Conservation (phyloP, 1,140 invertebrate species). For the Heliconius hewitsoni region DNA sequence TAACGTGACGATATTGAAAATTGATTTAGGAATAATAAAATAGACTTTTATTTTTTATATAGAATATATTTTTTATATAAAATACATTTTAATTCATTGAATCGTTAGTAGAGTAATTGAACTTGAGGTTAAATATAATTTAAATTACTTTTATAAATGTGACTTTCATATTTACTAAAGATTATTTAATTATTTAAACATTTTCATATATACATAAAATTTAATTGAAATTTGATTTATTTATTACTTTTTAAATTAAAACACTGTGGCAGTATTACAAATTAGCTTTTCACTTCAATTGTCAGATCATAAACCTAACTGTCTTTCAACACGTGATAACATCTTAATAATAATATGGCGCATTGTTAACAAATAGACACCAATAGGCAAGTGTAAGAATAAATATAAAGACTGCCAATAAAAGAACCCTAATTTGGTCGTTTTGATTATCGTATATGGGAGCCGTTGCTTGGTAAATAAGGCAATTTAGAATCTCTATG, state of each 20-base stretch:
- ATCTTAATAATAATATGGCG: constrained; percentile 44
- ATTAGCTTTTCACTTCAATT: constrained; percentile 9
- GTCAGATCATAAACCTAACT: constrained; percentile 15
- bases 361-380: constrained; percentile 45
- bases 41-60: no score
- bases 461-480: not conserved
- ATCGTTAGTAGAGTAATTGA: no score
- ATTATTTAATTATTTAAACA: no score
- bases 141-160: no score
- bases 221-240: no score
- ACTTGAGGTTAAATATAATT: no score
- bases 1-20: not conserved
- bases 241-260: no score
- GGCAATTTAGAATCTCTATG: not conserved
- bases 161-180: no score
- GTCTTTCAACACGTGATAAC: constrained; percentile 41
- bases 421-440: constrained; percentile 24
- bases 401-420: constrained; percentile 53
- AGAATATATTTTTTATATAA: no score
- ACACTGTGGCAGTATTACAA: no score
- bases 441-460: not conserved
- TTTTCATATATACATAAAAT: no score
- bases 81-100: not conserved
- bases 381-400: constrained; percentile 43
- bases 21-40: not conserved